Percentiles rank a stretch among this genome's conserved stretches.
Conservation (phyloP, 2,797 vertebrate species). For the Varecia variegata region DNA sequence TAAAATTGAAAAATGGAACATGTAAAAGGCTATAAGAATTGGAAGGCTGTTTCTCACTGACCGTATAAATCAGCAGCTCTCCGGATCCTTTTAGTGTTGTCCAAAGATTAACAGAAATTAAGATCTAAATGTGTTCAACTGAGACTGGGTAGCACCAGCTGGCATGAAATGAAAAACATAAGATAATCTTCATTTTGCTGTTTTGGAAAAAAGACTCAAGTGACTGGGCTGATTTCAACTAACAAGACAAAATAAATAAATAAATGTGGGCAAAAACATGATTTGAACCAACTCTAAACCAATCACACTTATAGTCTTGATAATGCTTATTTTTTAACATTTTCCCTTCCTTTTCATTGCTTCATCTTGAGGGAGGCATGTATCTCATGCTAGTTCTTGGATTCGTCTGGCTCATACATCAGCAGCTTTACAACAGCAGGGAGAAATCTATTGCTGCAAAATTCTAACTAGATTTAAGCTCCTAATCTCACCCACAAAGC, state of each 20-base stretch:
- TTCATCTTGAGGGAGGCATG: neutral
- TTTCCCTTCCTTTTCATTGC: neutral
- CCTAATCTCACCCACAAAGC: neutral
- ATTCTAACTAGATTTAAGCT: slow-evolving; percentile 30
- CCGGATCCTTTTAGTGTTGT: slow-evolving; percentile 21
- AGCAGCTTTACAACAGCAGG: neutral
- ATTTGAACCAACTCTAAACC: neutral
- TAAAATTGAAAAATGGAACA: slow-evolving; percentile 70
- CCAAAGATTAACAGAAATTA: slow-evolving; percentile 44
- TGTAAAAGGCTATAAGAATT: slow-evolving; percentile 54
- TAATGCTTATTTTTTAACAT: neutral
- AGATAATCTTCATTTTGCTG: neutral
- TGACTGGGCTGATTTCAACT: neutral
- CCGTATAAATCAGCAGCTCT: slow-evolving; percentile 56
- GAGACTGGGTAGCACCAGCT: neutral
- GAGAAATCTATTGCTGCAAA: neutral
- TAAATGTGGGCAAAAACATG: neutral
- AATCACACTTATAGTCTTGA: neutral
- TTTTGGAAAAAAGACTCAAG: neutral
- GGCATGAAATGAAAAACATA: neutral
- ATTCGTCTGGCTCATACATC: neutral
- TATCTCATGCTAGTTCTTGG: neutral
- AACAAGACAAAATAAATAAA: neutral
- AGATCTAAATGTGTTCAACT: neutral
- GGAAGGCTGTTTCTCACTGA: slow-evolving; percentile 35